A percentile compares a stretch with the other conserved stretches of the same genome.
phyloP scores from a whole-genome alignment of 2,113 vertebrate species.

The Pelecanus crispus region DNA sequence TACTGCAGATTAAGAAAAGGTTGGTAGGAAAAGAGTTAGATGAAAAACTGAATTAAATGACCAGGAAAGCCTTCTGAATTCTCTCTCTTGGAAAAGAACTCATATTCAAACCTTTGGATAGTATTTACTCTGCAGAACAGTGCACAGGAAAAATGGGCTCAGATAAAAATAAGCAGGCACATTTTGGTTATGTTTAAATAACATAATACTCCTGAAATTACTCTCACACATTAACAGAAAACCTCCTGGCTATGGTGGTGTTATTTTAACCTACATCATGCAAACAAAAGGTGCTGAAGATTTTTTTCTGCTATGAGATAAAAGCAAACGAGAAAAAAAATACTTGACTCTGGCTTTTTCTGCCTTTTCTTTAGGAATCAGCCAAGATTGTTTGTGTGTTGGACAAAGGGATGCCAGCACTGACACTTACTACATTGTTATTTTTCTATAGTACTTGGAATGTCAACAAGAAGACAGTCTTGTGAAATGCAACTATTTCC shows the following conservation, averaged over 20 bases:
- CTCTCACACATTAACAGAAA: not conserved
- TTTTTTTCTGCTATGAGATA: not conserved
- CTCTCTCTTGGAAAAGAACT: not conserved
- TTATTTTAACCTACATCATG: not conserved
- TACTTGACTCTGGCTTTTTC: not conserved
- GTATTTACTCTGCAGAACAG: not conserved
- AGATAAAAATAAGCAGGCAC: not conserved
- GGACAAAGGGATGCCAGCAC: not conserved
- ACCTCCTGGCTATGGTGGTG: not conserved
- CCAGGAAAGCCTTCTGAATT: not conserved
- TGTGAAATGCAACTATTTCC: not conserved
- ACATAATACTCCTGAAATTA: not conserved
- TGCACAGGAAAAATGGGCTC: not conserved
- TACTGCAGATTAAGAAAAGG: not conserved
- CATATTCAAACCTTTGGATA: not conserved
- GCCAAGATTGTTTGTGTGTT: not conserved
- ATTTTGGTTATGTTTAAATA: not conserved
- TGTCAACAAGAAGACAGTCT: not conserved
- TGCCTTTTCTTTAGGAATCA: not conserved
- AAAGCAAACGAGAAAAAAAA: not conserved
- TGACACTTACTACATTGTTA: rapidly evolving
- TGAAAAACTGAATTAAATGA: not conserved
- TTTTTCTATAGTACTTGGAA: not conserved
- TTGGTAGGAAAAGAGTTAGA: not conserved
- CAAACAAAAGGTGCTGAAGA: not conserved